Base-by-base conservation (phyloP, 2,113 vertebrate species). In the Gracilinanus agilis region DNA sequence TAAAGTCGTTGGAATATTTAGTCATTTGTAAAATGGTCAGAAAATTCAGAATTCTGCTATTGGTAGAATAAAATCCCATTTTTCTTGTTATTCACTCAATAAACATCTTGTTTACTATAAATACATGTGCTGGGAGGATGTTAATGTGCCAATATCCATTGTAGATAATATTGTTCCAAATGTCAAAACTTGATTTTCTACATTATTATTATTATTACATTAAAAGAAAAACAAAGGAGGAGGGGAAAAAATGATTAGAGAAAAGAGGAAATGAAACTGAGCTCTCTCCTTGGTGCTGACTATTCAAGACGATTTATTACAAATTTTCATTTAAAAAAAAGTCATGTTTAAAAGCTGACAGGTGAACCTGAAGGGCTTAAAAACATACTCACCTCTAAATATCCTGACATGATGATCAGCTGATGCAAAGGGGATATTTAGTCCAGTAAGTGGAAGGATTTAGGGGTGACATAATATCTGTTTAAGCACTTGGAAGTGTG, bases 261-360 rank as follows among this genome's bases (percentile, higher is more conserved):
- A 95, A n/a, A 92, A 55, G 83, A 19, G 29, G 94, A 94, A 25
- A 56, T 75, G 53, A 91, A 56, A 9, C 16, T 95, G 94, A 97
- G 94, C 34, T 58, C 44, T 94, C 9, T 96, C 55, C 24, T 56
- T 93, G n/a, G 53, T 55, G 53, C 34, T 94, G 67, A 83, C 67
- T 83, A 23, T 83, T 83, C 67, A 40, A 83, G n/a, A 19, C 13
- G 5, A 94, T 75, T 94, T 94, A 34, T n/a, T 92, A 44, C 40
- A 40, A 56, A 10, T 93, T 25, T 94, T 21, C 25, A 92, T 56
- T 19, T 89, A 90, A 91, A 94, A 95, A 75, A 95, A 95, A 96
- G 75, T 40, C 6, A 40, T 83, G n/a, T 89, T 90, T 95, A 94
- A 94, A 93, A 96, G 89, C 94, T 95, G 53, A 92, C 54, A 55